These are phyloP conservation scores for Tychaedon coryphoeus DNA, from an alignment of 2,113 vertebrate species.

Conservation along the genomic window DNA sequence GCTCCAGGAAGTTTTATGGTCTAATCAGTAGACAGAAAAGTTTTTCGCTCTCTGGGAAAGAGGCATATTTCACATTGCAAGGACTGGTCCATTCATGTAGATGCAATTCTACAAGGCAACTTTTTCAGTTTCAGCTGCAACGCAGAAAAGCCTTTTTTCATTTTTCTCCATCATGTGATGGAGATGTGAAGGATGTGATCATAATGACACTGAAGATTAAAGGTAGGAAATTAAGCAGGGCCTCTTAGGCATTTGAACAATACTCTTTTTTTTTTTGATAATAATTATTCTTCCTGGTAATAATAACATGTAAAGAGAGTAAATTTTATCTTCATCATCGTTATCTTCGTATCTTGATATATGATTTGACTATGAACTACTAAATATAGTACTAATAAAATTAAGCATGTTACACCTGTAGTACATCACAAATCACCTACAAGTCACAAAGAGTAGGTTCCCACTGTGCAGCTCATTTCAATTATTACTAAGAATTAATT, in stretches of 20 bases:
- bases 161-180: neutral
- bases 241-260: neutral
- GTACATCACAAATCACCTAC: neutral
- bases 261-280: neutral
- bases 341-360: neutral
- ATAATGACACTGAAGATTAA: neutral
- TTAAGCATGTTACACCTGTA: neutral
- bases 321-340: neutral
- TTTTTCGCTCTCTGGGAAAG: neutral
- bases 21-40: neutral
- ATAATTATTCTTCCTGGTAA: neutral
- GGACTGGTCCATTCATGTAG: neutral
- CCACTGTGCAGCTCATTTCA: neutral
- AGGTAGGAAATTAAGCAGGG: neutral
- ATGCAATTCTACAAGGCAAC: neutral
- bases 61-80: neutral
- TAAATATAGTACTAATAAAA: neutral
- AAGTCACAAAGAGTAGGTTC: neutral
- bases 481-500: neutral
- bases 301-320: neutral
- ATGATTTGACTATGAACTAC: neutral
- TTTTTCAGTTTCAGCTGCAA: neutral
- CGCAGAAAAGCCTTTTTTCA: neutral
- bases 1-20: neutral
- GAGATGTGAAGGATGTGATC: neutral